Evolutionary conservation across 2,113 vertebrate genomes (phyloP).

Genomic region (Bubo scandiacus): DNA sequence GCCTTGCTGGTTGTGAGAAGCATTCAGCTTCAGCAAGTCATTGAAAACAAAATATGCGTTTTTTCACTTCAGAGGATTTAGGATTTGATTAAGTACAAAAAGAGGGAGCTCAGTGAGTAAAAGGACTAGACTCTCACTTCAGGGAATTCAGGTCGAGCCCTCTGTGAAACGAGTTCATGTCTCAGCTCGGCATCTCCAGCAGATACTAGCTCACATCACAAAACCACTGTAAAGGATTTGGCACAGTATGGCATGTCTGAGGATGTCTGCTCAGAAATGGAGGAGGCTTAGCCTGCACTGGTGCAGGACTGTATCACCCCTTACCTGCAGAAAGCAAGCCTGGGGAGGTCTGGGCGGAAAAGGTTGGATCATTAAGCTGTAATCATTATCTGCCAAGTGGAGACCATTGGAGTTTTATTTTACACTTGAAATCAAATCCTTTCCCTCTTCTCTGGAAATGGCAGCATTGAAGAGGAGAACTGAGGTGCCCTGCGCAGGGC

Average conservation of each 20-base stretch:
- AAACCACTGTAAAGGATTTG: conserved; percentile 72
- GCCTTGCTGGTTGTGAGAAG: conserved; percentile 65
- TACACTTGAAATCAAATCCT: neutral
- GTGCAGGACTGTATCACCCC: neutral
- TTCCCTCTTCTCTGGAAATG: neutral
- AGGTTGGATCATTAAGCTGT: neutral
- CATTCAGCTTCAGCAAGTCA: conserved; percentile 72
- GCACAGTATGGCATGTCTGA: conserved; percentile 41
- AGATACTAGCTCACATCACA: conserved; percentile 73
- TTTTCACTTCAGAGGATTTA: conserved; percentile 83
- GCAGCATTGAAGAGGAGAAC: neutral
- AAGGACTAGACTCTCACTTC: conserved; percentile 70
- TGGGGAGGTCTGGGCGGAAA: neutral
- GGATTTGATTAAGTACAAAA: conserved; percentile 78
- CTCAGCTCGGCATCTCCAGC: conserved; percentile 64
- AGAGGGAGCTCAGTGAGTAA: conserved; percentile 66
- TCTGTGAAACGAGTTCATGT: conserved; percentile 66
- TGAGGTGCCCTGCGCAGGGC: neutral
- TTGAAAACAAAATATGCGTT: conserved; percentile 78
- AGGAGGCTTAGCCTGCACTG: neutral
- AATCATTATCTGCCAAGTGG: neutral
- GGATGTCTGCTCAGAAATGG: conserved; percentile 12
- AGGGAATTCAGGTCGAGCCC: conserved; percentile 76
- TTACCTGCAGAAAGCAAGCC: neutral
- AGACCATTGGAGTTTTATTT: neutral